phyloP scores from a whole-genome alignment of 2,113 vertebrate species.

The Dendropsophus ebraccatus region DNA sequence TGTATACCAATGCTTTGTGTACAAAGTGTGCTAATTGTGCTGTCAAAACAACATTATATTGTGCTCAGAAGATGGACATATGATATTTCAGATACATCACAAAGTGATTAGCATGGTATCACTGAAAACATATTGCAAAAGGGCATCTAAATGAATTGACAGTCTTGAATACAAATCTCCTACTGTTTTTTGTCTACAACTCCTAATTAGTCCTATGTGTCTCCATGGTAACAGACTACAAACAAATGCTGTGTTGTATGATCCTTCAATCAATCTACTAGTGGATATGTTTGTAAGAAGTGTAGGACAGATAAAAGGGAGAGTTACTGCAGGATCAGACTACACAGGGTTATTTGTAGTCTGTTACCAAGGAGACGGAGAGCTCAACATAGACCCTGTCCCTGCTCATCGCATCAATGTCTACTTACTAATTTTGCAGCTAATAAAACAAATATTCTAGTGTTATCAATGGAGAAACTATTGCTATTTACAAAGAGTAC shows the following conservation, averaged over 20 bases:
- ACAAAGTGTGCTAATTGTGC: neutral
- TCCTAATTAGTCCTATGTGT: neutral
- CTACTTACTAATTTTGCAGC: neutral
- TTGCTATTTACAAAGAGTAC: slow-evolving; percentile 92
- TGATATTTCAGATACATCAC: too few species aligned
- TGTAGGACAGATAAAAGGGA: neutral
- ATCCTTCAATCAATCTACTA: neutral
- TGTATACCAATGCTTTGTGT: neutral
- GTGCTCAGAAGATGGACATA: neutral
- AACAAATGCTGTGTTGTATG: neutral
- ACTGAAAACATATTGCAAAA: neutral
- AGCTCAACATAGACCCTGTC: neutral
- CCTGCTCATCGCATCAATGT: neutral
- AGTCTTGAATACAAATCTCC: neutral
- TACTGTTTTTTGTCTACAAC: neutral
- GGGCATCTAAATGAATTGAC: neutral
- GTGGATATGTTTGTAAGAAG: neutral
- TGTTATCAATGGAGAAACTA: neutral
- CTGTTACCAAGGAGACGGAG: neutral
- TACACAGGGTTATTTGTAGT: neutral
- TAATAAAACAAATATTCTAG: neutral
- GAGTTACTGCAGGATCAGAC: neutral
- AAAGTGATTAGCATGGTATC: neutral
- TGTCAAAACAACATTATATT: neutral
- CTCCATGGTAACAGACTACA: neutral